Evolutionary conservation across 2,797 vertebrate genomes (phyloP).

Genomic region (Helicolenus hilgendorfi): DNA sequence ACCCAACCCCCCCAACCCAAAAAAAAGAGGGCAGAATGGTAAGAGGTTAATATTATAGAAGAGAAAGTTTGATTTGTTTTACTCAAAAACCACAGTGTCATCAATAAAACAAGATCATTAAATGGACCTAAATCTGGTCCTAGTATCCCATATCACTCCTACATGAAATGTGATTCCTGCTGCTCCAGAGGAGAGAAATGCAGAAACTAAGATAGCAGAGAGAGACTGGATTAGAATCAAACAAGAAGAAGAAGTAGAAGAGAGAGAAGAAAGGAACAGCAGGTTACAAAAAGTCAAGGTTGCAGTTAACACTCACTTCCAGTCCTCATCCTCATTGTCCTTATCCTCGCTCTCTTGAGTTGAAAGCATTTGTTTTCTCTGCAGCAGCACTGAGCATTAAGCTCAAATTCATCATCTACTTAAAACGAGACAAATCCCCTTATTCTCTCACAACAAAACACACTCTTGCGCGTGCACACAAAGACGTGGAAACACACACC

Average conservation of each 20-base stretch:
- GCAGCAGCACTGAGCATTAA: constrained; percentile 43
- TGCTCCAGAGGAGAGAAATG: neutral
- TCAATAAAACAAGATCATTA: neutral
- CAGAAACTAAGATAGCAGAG: neutral
- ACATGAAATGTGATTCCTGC: neutral
- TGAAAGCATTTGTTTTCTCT: constrained; percentile 58
- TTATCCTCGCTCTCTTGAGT: constrained; percentile 18
- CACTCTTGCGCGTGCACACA: neutral
- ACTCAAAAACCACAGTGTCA: too few species aligned
- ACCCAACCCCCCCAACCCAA: too few species aligned
- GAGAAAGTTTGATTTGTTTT: neutral
- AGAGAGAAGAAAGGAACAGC: neutral
- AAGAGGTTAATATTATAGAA: too few species aligned
- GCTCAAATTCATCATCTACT: constrained; percentile 41
- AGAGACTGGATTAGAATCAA: neutral
- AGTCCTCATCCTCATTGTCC: constrained; percentile 4
- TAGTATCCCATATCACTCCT: neutral
- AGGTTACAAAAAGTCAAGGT: neutral
- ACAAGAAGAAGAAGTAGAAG: neutral
- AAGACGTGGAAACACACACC: constrained; percentile 31
- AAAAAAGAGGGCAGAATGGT: too few species aligned
- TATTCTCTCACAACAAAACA: constrained; percentile 18
- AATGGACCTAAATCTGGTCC: neutral
- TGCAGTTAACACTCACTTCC: constrained; percentile 30
- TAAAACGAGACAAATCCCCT: constrained; percentile 58